Conservation (phyloP, 1,140 invertebrate genomes). For the Hesperophylax magnus region DNA sequence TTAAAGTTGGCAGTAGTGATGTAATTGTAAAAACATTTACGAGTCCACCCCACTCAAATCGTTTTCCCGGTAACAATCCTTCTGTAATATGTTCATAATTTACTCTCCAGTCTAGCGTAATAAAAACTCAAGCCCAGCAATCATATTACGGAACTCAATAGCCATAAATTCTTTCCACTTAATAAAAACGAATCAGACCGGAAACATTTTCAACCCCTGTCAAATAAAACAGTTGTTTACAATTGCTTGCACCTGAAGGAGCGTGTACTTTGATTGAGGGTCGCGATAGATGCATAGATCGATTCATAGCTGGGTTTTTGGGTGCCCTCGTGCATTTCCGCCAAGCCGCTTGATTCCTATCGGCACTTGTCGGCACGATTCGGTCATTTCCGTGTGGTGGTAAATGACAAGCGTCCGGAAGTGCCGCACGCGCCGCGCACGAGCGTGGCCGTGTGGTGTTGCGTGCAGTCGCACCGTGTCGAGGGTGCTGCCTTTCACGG, state of each 20-base stretch:
- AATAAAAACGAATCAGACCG: too few relatives aligned
- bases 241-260: neutral
- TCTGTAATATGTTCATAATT: too few relatives aligned
- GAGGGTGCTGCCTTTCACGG: slow-evolving; percentile 7
- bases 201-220: too few relatives aligned
- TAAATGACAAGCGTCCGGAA: slow-evolving; percentile 43
- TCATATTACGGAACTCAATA: too few relatives aligned
- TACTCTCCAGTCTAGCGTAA: too few relatives aligned
- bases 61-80: too few relatives aligned
- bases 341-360: slow-evolving; percentile 30
- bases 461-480: neutral
- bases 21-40: too few relatives aligned
- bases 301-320: neutral
- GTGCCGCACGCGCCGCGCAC: slow-evolving; percentile 15
- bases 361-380: slow-evolving; percentile 34
- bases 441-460: neutral
- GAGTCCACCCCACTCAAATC: too few relatives aligned
- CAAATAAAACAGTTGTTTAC: slow-evolving; percentile 10
- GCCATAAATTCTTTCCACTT: too few relatives aligned
- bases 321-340: slow-evolving; percentile 15
- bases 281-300: neutral
- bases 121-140: too few relatives aligned
- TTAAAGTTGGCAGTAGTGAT: too few relatives aligned
- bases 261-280: neutral
- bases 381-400: slow-evolving; percentile 38